Evolutionary conservation across 2,797 vertebrate species (phyloP), one percentile per base, ranked within the genome.

Genomic region (Triplophysa bombifrons): DNA sequence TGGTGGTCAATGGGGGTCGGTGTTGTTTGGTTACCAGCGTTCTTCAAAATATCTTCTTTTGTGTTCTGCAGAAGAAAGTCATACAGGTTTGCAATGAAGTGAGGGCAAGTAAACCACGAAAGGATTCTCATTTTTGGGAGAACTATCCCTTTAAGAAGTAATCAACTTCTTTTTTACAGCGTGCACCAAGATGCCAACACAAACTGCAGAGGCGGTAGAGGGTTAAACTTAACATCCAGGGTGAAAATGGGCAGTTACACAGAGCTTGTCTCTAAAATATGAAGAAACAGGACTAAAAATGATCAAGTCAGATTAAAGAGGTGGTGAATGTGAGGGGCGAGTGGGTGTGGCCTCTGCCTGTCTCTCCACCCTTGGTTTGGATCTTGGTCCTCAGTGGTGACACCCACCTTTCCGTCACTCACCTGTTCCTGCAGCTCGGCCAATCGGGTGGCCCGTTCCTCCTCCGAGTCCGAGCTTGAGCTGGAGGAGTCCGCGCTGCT

Each of bases 361-460:
- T 81, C 72, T 71, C 80, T 85, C 80, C 82, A 74, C 80, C 79
- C 70, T 72, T 68, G 70, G 87, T 74, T 78, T 74, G 82, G 84
- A 83, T 84, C 83, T 84, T 84, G 82, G 78, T 85, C 72, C 68
- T 79, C 80, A 76, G 78, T 66, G 80, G 80, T 81, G 81, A 78
- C 65, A 92, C 94, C 92, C 89, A 92, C 94, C 94, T 95, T 93
- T 87, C 93, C 91, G 88, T 60, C 81, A 86, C 92, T 88, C 93
- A 96, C 97, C 96, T 98, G 97, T 92, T 99, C 97, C 94, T 99
- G 97, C 78, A 98, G 95, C 92, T 99, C 97, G 0, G 97, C 97
- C 91, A 99, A 91, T 77, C 97, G 90, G 0, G 96, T 98, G 27
- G 97, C 97, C 20, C 97, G 92, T 88, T 98, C 97, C 90, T 99